phyloP scores from a whole-genome alignment of 2,113 vertebrate species.

The Brachypteracias leptosomus region DNA sequence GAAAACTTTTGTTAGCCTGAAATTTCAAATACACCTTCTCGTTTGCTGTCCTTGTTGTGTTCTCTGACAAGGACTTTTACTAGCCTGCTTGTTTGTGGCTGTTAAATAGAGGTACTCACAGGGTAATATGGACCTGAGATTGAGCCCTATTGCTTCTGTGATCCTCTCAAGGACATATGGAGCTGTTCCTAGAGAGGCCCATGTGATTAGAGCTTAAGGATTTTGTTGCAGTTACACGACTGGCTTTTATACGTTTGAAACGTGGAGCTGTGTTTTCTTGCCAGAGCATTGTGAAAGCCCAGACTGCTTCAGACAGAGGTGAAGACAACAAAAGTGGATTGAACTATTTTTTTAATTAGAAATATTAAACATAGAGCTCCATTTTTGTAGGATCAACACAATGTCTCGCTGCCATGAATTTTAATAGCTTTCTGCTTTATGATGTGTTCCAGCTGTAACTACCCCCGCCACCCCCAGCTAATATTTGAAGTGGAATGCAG shows the following conservation, averaged over 20 bases:
- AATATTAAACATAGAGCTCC: slow-evolving; percentile 57
- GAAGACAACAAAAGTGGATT: slow-evolving; percentile 64
- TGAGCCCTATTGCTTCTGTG: neutral
- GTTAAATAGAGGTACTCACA: neutral
- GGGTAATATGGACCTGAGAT: neutral
- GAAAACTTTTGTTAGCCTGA: neutral
- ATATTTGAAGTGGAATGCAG: slow-evolving; percentile 62
- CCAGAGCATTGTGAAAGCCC: slow-evolving; percentile 58
- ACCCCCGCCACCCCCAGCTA: slow-evolving; percentile 58
- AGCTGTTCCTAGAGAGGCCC: slow-evolving; percentile 42
- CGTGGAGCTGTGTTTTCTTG: slow-evolving; percentile 15
- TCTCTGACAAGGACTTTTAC: neutral
- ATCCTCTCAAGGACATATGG: slow-evolving; percentile 35
- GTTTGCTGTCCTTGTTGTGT: neutral
- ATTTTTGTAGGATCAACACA: slow-evolving; percentile 47
- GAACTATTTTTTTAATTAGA: slow-evolving; percentile 49
- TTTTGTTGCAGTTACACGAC: slow-evolving; percentile 43
- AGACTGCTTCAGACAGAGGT: slow-evolving; percentile 56
- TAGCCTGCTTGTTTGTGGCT: neutral
- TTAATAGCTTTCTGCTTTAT: slow-evolving; percentile 58
- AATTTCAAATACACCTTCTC: neutral
- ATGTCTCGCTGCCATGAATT: slow-evolving; percentile 49
- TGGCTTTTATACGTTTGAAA: slow-evolving; percentile 42
- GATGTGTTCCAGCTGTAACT: slow-evolving; percentile 73
- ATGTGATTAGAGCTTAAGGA: neutral